Evolutionary conservation across 2,888 invertebrate species (phyloP).

Genomic region (Pollenia griseotomentosa): DNA sequence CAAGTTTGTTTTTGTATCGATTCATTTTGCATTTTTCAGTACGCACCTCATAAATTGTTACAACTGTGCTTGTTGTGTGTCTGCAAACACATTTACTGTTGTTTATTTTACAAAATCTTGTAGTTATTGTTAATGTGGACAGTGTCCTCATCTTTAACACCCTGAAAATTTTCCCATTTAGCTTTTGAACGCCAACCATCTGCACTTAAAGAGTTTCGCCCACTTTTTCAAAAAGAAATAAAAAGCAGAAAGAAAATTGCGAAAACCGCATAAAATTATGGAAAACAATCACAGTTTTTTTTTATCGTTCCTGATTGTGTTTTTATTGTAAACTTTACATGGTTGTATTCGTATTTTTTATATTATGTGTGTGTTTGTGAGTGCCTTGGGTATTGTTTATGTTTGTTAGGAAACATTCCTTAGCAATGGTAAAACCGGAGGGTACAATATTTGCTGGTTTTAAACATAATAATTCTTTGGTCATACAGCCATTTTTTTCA

Average conservation of each 20-base stretch:
- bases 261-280: too few species aligned
- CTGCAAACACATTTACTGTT: constrained; percentile 45
- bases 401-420: constrained; percentile 11
- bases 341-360: too few species aligned
- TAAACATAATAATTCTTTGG: constrained; percentile 23
- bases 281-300: constrained; percentile 9
- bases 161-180: not conserved
- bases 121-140: not conserved
- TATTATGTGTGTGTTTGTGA: not conserved
- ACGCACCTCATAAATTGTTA: constrained; percentile 64
- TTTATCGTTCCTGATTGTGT: not conserved
- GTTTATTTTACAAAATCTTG: constrained; percentile 29
- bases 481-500: not conserved
- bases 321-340: not conserved
- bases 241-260: too few species aligned
- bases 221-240: too few species aligned
- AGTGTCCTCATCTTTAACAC: constrained; percentile 9
- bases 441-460: not conserved
- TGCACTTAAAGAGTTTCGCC: too few species aligned
- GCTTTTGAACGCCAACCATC: too few species aligned
- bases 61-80: not conserved
- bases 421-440: not conserved
- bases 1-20: constrained; percentile 5
- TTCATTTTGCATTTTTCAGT: constrained; percentile 14
- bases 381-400: not conserved